Evolutionary conservation across 2,113 vertebrate genomes (phyloP), one percentile per base, ranked within the genome.

Genomic region (Pangasianodon gigas): DNA sequence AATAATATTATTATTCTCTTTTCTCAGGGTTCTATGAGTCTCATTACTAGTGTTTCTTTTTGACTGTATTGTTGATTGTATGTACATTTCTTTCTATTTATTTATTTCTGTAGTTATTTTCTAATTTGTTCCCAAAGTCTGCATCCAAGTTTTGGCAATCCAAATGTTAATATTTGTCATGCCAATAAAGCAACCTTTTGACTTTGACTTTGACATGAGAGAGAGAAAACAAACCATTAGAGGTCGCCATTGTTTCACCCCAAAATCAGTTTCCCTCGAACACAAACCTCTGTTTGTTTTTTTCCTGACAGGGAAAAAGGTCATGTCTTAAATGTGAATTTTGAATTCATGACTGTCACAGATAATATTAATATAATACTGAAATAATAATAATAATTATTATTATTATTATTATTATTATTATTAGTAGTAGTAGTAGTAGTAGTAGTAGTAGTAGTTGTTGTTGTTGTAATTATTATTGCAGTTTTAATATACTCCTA

Each of bases 191-290:
- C 37, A 37, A 37, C 37, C 37, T 37, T 37, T 37, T 37, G 37
- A 37, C 37, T n/a, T n/a, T n/a, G n/a, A n/a, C n/a, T 37, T 37
- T 37, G 37, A 37, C 37, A 37, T 37, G 41, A 29, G 75, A 13
- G 79, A 52, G 32, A 77, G 6, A 44, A 5, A 84, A 67, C 56
- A 89, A 69, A 75, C 92, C 93, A 93, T 92, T 75, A 92, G 93
- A 90, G 92, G 94, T 94, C 93, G 92, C 90, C 86, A 91, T 81
- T 62, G 11, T 91, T 83, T 93, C 90, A 93, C 51, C 54, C 24
- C 21, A 85, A 37, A 56, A 46, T 60, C 46, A n/a, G n/a, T n/a
- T n/a, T n/a, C 29, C 24, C 9, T 6, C 1, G 4, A 16, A 77
- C 2, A n/a, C 19, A 48, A 26, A 51, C 18, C 44, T 44, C 11